A percentile compares a stretch with the other conserved stretches of the same genome.
Conservation (phyloP, 2,888 invertebrate genomes). For the Spicauda simplicius region DNA sequence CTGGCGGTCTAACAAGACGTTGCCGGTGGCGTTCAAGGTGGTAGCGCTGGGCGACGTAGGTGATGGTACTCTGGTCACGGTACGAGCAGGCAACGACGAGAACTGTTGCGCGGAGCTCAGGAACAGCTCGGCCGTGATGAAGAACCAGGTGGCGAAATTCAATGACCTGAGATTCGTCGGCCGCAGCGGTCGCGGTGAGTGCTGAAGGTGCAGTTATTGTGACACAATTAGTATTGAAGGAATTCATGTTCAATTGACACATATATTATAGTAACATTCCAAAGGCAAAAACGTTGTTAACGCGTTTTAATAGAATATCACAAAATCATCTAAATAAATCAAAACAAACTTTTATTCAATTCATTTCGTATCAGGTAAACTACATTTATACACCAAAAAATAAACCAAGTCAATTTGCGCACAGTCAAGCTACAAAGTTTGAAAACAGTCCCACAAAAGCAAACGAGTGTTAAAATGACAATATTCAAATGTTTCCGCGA, state of each 20-base stretch:
- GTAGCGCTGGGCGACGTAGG: conserved; percentile 97
- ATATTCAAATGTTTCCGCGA: conserved; percentile 47
- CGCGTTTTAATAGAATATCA: no score
- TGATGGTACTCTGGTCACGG: conserved; percentile 98
- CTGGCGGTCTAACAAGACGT: conserved; percentile 99
- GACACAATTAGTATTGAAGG: conserved; percentile 46
- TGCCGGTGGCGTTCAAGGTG: conserved; percentile 98
- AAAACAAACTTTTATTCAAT: background rate
- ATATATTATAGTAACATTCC: background rate
- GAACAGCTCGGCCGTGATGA: conserved; percentile 98
- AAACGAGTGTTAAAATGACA: conserved; percentile 32
- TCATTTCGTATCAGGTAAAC: conserved; percentile 6
- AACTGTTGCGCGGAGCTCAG: conserved; percentile 98
- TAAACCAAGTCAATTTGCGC: conserved; percentile 3
- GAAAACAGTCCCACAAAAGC: conserved; percentile 22
- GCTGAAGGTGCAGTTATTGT: conserved; percentile 81
- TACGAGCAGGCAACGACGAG: conserved; percentile 98
- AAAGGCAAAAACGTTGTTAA: no score
- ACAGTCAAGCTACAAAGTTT: conserved; percentile 25
- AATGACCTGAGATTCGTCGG: conserved; percentile 99
- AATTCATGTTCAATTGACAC: background rate
- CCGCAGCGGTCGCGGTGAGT: conserved; percentile 98
- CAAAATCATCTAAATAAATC: no score
- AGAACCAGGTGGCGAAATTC: conserved; percentile 99
- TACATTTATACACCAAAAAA: conserved; percentile 11